Percentiles rank a stretch among this genome's conserved stretches.
Conservation (phyloP, 2,888 invertebrate species). For the Drosophila robusta region DNA sequence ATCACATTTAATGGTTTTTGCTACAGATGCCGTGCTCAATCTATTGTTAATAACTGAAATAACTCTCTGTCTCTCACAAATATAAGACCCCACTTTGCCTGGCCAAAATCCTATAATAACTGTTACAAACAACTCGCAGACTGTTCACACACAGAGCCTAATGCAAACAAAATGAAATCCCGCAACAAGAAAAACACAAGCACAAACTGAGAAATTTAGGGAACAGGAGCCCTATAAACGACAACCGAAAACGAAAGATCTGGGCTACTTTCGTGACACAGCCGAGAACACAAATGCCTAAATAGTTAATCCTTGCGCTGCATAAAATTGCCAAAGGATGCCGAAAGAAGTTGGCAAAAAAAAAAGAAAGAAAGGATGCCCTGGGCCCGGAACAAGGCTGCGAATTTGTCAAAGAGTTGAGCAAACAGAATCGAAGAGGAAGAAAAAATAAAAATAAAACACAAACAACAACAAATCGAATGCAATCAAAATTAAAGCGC, state of each 20-base stretch:
- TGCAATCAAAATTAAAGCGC: constrained; percentile 81
- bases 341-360: constrained; percentile 13
- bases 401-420: constrained; percentile 78
- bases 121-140: constrained; percentile 44
- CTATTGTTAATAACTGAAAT: constrained; percentile 14
- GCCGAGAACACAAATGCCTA: constrained; percentile 50
- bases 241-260: constrained; percentile 28
- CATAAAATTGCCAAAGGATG: constrained; percentile 56
- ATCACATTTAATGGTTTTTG: constrained; percentile 1
- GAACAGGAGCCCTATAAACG: neutral
- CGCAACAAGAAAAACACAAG: constrained; percentile 23
- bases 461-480: constrained; percentile 69
- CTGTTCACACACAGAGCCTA: constrained; percentile 35
- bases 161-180: constrained; percentile 54
- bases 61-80: neutral
- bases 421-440: constrained; percentile 45
- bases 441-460: constrained; percentile 24
- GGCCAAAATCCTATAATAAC: constrained; percentile 55
- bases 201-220: constrained; percentile 29
- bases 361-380: constrained; percentile 28
- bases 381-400: constrained; percentile 59
- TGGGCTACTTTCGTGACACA: constrained; percentile 67
- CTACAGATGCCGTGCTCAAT: neutral
- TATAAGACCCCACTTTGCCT: constrained; percentile 8
- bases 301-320: constrained; percentile 75